Conservation (phyloP, 2,888 invertebrate species). For the Caenorhabditis sp. region DNA sequence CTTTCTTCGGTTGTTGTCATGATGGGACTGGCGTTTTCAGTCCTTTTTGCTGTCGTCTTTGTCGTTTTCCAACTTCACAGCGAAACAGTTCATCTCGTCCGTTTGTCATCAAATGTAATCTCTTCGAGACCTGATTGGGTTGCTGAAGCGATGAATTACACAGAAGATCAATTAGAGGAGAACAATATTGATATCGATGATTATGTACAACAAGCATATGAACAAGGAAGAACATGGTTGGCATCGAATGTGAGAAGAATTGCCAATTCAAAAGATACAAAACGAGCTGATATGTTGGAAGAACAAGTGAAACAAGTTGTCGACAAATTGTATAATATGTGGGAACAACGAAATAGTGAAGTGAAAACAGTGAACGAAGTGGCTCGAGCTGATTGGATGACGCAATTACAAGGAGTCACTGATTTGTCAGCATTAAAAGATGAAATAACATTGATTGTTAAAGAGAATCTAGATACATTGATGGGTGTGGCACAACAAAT, state of each 20-base stretch:
- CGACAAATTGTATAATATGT: conserved; percentile 68
- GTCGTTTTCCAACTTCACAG: conserved; percentile 65
- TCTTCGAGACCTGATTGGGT: conserved; percentile 67
- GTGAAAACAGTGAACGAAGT: conserved; percentile 25
- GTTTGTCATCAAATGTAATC: conserved; percentile 59
- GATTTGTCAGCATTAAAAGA: conserved; percentile 64
- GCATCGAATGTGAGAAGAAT: conserved; percentile 65
- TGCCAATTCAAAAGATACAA: conserved; percentile 63
- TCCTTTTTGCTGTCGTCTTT: conserved; percentile 59
- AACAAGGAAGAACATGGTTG: conserved; percentile 68
- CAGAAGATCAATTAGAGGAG: conserved; percentile 64
- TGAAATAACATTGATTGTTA: conserved; percentile 65
- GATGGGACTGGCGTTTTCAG: conserved; percentile 58
- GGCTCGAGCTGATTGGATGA: conserved; percentile 50
- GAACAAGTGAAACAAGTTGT: conserved; percentile 69
- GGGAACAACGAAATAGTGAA: conserved; percentile 56
- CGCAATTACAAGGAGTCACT: conserved; percentile 61
- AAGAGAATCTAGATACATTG: conserved; percentile 70
- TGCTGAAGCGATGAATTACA: conserved; percentile 65
- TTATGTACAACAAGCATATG: conserved; percentile 69
- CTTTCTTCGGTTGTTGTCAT: conserved; percentile 69
- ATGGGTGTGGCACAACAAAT: conserved; percentile 67
- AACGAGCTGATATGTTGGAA: conserved; percentile 69
- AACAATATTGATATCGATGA: conserved; percentile 66
- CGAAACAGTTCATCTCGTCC: conserved; percentile 64